Percentiles rank a stretch among this genome's conserved stretches.
These are phyloP conservation scores for Eurytemora carolleeae DNA, from an alignment of 1,140 invertebrate species.

Conservation along the genomic window DNA sequence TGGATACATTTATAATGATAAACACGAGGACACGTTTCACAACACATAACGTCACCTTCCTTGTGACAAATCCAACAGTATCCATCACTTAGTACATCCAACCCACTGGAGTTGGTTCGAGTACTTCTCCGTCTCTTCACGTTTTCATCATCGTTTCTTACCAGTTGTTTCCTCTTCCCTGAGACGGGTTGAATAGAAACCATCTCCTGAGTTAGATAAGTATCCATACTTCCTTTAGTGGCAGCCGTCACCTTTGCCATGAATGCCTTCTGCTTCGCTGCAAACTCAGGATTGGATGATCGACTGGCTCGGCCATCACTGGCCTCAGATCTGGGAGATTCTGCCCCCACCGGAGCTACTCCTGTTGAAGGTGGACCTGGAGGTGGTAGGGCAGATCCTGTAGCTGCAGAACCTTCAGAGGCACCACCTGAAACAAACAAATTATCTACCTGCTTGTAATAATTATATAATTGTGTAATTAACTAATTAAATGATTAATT, in stretches of 20 bases:
- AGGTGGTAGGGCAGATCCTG: no score
- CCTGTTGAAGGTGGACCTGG: no score
- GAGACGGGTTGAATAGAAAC: no score
- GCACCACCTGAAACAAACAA: no score
- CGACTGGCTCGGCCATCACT: no score
- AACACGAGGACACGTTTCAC: constrained; percentile 60
- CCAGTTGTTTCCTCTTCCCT: no score
- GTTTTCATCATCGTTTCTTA: not conserved
- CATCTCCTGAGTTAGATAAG: constrained; percentile 16
- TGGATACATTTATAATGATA: constrained; percentile 58
- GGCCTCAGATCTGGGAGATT: no score
- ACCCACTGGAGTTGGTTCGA: not conserved
- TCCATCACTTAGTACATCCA: constrained; percentile 36
- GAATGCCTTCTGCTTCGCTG: constrained; percentile 20
- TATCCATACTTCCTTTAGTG: constrained; percentile 14
- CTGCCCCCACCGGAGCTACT: no score
- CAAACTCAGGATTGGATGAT: constrained; percentile 19
- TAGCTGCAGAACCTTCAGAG: no score
- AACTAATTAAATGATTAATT: no score
- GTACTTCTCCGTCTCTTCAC: not conserved
- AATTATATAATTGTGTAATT: no score
- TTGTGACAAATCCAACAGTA: constrained; percentile 76
- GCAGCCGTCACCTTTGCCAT: constrained; percentile 19
- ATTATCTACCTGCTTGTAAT: no score
- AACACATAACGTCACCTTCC: constrained; percentile 40